Evolutionary conservation across 2,113 vertebrate species (phyloP), one percentile per base, ranked within the genome.

Genomic region (Dryoscopus gambensis): DNA sequence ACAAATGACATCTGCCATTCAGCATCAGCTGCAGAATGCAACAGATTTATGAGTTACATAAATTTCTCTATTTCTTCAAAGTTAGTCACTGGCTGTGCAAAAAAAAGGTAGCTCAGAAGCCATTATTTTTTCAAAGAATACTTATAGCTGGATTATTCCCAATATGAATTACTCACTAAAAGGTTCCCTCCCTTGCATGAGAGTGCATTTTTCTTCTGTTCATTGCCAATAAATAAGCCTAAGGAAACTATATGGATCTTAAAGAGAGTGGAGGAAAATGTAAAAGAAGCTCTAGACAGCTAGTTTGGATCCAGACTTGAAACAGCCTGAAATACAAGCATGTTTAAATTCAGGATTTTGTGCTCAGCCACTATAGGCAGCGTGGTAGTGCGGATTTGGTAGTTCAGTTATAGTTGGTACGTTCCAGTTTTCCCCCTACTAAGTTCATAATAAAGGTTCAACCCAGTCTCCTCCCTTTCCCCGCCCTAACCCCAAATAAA

Each of bases 151-250:
- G 55, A 94, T 97, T 95, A 93, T 87, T 75, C 16, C 64, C 73
- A 93, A 52, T 69, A 50, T 65, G 27, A 87, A 56, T 96, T 84
- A 82, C 71, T 95, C 77, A 89, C 73, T 82, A 94, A 96, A 91
- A 94, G 9, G 37, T 86, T 94, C 33, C 13, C n/a, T 93, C 73
- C 76, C 27, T 76, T 90, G 30, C 52, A 95, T 55, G 30, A 95
- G 30, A 95, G 77, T 84, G 57, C 28, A 49, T 87, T 95, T 95
- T 71, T 56, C 28, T 64, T 56, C 90, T 84, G 57, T 71, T 89
- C 39, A 64, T 6, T 89, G 79, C 12, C n/a, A 67, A 27, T 24
- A 76, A 94, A 87, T 64, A 90, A 96, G 42, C 80, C 35, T 73
- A 74, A 84, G 78, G 65, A 94, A 90, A 76, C 87, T 16, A 19